Conservation (phyloP, 2,888 invertebrate species). For the Euphydryas editha region DNA sequence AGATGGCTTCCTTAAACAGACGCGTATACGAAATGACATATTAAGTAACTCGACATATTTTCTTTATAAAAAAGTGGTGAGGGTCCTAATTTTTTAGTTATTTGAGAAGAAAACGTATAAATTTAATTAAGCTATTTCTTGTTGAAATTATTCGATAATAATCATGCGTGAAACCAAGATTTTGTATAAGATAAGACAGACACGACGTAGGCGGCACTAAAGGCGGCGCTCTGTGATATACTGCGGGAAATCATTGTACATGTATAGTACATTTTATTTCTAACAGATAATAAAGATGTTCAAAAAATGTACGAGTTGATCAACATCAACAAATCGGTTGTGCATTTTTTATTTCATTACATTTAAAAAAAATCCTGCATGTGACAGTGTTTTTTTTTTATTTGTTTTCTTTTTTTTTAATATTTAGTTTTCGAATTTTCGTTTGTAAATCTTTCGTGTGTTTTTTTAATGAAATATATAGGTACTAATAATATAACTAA, state of each 20-base stretch:
- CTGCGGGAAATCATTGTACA: constrained; percentile 36
- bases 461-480: too few species aligned
- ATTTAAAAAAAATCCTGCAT: too few species aligned
- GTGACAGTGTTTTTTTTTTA: too few species aligned
- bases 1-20: constrained; percentile 45
- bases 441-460: too few species aligned
- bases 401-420: too few species aligned
- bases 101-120: not conserved
- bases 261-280: not conserved
- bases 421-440: too few species aligned
- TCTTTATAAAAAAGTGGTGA: not conserved
- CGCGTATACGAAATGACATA: constrained; percentile 25
- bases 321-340: not conserved
- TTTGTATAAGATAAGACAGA: constrained; percentile 44
- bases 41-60: constrained; percentile 19
- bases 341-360: not conserved
- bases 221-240: constrained; percentile 63
- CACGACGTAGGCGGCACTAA: constrained; percentile 68
- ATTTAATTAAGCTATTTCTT: not conserved
- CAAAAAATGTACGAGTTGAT: not conserved
- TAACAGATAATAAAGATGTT: constrained; percentile 7
- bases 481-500: too few species aligned
- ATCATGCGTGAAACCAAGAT: constrained; percentile 25
- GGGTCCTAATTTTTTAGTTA: not conserved
- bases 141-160: constrained; percentile 6